Percentiles rank a stretch among this genome's conserved stretches.
Evolutionary conservation across 1,140 invertebrate genomes (phyloP).

Genomic region (Papilio polyxenes): DNA sequence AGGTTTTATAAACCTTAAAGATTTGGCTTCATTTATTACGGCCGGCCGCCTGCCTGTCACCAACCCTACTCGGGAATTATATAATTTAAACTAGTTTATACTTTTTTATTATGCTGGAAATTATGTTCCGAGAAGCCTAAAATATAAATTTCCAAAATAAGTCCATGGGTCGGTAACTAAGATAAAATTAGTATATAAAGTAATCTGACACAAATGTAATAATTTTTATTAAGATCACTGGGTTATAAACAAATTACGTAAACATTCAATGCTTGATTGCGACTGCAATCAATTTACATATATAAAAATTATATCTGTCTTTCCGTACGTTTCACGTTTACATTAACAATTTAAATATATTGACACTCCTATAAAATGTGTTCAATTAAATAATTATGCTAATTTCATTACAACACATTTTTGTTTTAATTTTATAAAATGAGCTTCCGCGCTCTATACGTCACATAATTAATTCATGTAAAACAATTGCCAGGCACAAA

Average conservation of each 20-base stretch:
- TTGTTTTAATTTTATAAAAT: neutral
- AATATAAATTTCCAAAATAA: no score
- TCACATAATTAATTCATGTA: no score
- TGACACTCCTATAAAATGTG: neutral
- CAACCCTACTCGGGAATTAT: no score
- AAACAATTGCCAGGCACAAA: no score
- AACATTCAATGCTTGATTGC: neutral
- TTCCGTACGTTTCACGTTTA: constrained; percentile 9
- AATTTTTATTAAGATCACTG: constrained; percentile 12
- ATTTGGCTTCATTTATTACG: no score
- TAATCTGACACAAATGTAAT: neutral
- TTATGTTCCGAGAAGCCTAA: no score
- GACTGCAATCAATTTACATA: neutral
- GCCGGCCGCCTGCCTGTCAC: no score
- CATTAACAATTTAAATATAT: constrained; percentile 26
- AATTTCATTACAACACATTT: neutral
- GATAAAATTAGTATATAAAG: neutral
- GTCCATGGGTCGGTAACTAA: no score
- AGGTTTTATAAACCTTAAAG: no score
- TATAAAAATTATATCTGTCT: constrained; percentile 5
- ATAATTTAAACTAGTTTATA: no score
- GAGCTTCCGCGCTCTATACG: no score
- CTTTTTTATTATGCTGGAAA: no score
- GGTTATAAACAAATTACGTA: constrained; percentile 21
- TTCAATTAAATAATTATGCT: neutral